Percentiles rank a stretch among this genome's conserved stretches.
phyloP scores from a whole-genome alignment of 1,140 invertebrate genomes.

The Sinella curviseta region DNA sequence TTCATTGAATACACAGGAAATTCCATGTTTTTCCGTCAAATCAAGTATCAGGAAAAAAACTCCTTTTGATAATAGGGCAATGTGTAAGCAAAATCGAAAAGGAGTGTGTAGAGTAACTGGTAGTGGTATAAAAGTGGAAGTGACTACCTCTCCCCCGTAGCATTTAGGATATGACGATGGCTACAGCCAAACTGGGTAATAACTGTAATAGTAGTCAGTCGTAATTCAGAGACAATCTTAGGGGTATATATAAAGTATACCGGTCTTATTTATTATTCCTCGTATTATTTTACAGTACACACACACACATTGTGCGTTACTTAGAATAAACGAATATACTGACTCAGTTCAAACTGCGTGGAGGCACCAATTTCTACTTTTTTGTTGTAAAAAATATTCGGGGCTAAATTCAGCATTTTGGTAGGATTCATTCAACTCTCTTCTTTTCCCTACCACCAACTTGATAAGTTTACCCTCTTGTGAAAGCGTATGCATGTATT shows the following conservation, averaged over 20 bases:
- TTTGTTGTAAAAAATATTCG: not conserved
- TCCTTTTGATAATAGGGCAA: not conserved
- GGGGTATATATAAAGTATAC: not conserved
- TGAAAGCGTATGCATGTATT: too few relatives aligned
- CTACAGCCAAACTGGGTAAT: not conserved
- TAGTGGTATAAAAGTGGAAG: too few relatives aligned
- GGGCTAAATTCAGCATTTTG: too few relatives aligned
- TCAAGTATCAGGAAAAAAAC: not conserved
- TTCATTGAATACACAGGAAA: not conserved
- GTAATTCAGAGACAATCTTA: conserved; percentile 9
- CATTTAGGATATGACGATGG: not conserved
- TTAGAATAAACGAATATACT: not conserved
- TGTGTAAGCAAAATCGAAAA: not conserved
- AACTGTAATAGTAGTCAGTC: not conserved
- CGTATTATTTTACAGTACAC: not conserved
- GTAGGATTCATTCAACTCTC: too few relatives aligned
- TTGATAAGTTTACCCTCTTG: too few relatives aligned
- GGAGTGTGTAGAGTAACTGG: too few relatives aligned
- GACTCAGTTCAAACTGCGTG: not conserved
- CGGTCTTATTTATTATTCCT: not conserved
- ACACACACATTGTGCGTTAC: not conserved
- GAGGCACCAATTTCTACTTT: not conserved
- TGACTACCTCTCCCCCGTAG: not conserved
- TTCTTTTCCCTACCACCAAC: too few relatives aligned
- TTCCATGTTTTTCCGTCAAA: not conserved